A percentile compares a stretch with the other conserved stretches of the same genome.
Evolutionary conservation across 1,140 invertebrate genomes (phyloP).

Genomic region (Dendroctonus ponderosae): DNA sequence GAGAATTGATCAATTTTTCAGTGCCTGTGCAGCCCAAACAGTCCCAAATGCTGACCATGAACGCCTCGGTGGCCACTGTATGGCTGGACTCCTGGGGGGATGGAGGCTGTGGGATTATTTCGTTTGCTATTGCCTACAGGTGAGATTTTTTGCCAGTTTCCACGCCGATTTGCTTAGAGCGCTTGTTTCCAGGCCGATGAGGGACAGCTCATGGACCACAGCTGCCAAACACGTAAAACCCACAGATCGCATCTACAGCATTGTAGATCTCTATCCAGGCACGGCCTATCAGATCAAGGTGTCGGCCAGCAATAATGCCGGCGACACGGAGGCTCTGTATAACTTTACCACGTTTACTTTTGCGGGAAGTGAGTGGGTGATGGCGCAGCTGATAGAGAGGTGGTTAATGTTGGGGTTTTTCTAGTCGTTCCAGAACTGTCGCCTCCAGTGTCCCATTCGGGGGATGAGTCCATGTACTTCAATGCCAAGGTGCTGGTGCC

Average conservation of each 20-base stretch:
- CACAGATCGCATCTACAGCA: constrained; percentile 73
- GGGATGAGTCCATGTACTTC: constrained; percentile 65
- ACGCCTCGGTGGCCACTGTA: constrained; percentile 84
- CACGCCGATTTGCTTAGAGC: not conserved
- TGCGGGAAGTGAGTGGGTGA: constrained; percentile 62
- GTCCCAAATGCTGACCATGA: constrained; percentile 80
- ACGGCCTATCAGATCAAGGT: constrained; percentile 84
- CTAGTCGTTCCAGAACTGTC: constrained; percentile 58
- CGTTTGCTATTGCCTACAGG: constrained; percentile 82
- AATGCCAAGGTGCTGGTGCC: constrained; percentile 70
- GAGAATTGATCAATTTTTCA: constrained; percentile 47
- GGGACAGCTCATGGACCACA: constrained; percentile 63
- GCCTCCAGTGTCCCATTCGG: constrained; percentile 60
- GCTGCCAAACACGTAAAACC: constrained; percentile 74
- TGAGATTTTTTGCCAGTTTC: not conserved
- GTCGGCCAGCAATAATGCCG: constrained; percentile 89
- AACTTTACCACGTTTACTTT: constrained; percentile 79
- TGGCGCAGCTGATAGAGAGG: no score
- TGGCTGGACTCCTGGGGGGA: constrained; percentile 87
- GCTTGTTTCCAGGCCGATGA: constrained; percentile 18
- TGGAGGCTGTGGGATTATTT: constrained; percentile 84
- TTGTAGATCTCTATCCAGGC: constrained; percentile 77
- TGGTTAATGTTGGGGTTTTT: constrained; percentile 19
- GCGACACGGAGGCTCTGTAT: constrained; percentile 82
- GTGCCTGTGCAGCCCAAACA: constrained; percentile 77